A percentile compares a stretch with the other conserved stretches of the same genome.
These are phyloP conservation scores for Phania funesta DNA, from an alignment of 2,888 invertebrate genomes.

Conservation along the genomic window DNA sequence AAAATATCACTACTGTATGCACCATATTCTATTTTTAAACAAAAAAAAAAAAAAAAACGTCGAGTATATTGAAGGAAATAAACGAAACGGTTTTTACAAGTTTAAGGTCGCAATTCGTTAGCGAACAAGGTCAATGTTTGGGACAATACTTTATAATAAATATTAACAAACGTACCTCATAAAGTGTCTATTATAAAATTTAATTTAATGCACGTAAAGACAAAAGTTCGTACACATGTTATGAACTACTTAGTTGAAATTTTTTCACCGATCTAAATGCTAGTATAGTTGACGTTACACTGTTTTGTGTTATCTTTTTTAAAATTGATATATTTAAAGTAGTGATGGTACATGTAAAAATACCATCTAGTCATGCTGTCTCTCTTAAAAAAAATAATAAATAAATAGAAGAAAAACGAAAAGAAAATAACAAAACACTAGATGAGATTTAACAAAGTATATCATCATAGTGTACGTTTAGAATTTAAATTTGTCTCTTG, in stretches of 20 bases:
- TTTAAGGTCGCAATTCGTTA: constrained; percentile 39
- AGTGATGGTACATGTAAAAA: background rate
- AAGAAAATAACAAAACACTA: no score
- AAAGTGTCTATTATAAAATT: background rate
- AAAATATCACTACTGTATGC: no score
- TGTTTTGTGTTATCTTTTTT: constrained; percentile 44
- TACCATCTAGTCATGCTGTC: background rate
- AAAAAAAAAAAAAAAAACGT: background rate
- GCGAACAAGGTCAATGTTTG: constrained; percentile 61
- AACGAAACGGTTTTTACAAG: constrained; percentile 32
- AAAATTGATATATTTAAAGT: background rate
- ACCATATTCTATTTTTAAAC: constrained; percentile 2
- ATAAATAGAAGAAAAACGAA: no score
- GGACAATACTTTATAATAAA: background rate
- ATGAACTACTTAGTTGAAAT: background rate
- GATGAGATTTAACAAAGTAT: no score
- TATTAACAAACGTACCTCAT: constrained; percentile 35
- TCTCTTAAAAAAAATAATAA: background rate
- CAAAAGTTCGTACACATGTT: background rate
- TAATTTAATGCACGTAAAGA: background rate
- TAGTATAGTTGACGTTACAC: constrained; percentile 46
- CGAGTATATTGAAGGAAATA: constrained; percentile 16
- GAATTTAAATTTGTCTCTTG: no score
- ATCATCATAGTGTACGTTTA: no score
- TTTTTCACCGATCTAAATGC: constrained; percentile 46